Percentiles rank a stretch among this genome's conserved stretches.
phyloP scores from a whole-genome alignment of 2,113 vertebrate genomes.

The Podarcis cretensis region DNA sequence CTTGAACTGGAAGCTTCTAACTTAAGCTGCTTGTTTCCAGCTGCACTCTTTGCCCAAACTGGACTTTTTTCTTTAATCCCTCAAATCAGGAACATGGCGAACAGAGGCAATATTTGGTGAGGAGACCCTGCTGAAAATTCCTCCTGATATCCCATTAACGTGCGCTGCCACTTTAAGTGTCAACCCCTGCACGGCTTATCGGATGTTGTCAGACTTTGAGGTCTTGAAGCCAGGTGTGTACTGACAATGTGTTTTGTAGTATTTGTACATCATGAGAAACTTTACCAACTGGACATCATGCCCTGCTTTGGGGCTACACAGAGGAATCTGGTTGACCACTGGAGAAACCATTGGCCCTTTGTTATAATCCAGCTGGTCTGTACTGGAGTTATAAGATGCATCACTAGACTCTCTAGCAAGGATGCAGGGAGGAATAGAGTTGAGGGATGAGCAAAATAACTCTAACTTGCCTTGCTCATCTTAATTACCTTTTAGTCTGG shows the following conservation, averaged over 20 bases:
- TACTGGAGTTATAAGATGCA: no score
- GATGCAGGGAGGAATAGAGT: not conserved
- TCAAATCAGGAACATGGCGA: conserved; percentile 88
- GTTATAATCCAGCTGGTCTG: not conserved
- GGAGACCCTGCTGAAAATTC: conserved; percentile 78
- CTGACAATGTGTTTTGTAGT: not conserved
- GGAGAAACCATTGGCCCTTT: not conserved
- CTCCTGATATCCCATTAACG: conserved; percentile 84
- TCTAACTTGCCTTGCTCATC: not conserved
- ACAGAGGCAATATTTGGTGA: conserved; percentile 81
- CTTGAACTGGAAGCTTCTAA: not conserved
- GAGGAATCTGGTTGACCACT: not conserved
- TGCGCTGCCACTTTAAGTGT: conserved; percentile 89
- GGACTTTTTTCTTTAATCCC: not conserved
- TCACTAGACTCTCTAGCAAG: not conserved
- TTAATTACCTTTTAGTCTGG: not conserved
- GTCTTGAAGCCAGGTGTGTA: conserved; percentile 82
- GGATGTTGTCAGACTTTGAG: conserved; percentile 92
- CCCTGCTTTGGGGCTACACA: not conserved
- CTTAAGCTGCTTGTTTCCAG: not conserved
- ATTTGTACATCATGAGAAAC: not conserved
- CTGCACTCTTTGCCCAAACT: not conserved
- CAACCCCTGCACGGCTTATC: conserved; percentile 93
- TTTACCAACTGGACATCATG: not conserved
- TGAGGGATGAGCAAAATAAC: not conserved